Percentiles rank a stretch among this genome's conserved stretches.
Conservation (phyloP, 2,113 vertebrate genomes). For the Nicator chloris region DNA sequence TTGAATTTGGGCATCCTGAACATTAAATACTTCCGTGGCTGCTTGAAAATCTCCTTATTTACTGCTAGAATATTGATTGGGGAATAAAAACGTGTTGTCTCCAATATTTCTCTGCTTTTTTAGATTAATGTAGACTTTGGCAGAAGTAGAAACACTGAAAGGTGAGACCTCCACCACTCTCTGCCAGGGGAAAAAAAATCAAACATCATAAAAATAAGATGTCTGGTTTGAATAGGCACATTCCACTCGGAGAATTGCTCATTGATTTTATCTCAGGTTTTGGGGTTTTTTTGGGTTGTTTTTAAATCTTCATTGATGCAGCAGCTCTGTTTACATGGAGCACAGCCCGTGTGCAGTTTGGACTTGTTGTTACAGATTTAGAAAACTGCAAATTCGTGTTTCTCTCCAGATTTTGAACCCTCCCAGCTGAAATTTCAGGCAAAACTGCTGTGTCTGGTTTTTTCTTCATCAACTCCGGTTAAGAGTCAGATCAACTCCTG, state of each 20-base stretch:
- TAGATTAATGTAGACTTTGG: not conserved
- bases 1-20: not conserved
- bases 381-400: not conserved
- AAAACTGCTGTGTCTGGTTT: not conserved
- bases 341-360: accelerated
- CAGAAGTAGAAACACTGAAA: not conserved
- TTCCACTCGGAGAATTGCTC: not conserved
- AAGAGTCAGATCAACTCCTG: not conserved
- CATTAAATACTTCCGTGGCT: not conserved
- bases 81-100: not conserved
- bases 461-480: not conserved
- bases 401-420: not conserved
- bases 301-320: not conserved
- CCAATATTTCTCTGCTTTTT: not conserved
- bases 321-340: not conserved
- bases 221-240: not conserved
- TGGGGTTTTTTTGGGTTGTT: not conserved
- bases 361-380: not conserved
- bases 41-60: not conserved
- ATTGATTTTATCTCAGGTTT: not conserved
- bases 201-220: not conserved
- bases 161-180: not conserved
- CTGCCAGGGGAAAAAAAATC: not conserved
- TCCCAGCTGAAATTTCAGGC: not conserved
- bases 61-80: not conserved